A percentile compares a stretch with the other conserved stretches of the same genome.
Evolutionary conservation across 2,797 vertebrate genomes (phyloP).

Genomic region (Nyctalus aviator): DNA sequence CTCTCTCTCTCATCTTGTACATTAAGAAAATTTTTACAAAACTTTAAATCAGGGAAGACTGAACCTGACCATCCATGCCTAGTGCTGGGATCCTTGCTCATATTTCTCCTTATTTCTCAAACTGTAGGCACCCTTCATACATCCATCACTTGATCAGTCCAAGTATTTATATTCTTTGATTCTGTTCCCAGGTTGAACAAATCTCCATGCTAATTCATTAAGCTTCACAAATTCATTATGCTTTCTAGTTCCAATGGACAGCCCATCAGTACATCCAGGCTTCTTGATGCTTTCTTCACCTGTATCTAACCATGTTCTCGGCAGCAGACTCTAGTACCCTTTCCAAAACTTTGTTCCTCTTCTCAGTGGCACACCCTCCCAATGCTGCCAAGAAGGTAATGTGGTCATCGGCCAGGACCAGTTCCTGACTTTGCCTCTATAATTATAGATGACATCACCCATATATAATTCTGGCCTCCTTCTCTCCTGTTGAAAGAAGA

Average conservation of each 20-base stretch:
- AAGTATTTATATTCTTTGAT: constrained; percentile 5
- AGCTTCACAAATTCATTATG: neutral
- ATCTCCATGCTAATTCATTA: neutral
- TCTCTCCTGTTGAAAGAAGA: neutral
- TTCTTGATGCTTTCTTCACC: neutral
- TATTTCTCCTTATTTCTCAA: neutral
- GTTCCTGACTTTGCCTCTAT: neutral
- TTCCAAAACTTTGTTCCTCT: neutral
- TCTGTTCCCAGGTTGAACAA: neutral
- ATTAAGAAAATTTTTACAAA: constrained; percentile 26
- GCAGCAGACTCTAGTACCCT: neutral
- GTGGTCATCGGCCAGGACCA: neutral
- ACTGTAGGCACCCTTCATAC: neutral
- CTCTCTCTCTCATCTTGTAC: neutral
- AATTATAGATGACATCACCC: neutral
- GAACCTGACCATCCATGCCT: neutral
- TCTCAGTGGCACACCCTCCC: neutral
- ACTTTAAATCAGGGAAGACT: neutral
- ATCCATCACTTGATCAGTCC: neutral
- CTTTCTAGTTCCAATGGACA: neutral
- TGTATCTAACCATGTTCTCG: neutral
- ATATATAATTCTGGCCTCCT: neutral
- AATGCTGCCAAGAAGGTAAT: neutral
- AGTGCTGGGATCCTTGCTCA: neutral
- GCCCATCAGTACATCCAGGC: too few species aligned